Conservation (phyloP, 2,113 vertebrate species). For the Tyto alba region DNA sequence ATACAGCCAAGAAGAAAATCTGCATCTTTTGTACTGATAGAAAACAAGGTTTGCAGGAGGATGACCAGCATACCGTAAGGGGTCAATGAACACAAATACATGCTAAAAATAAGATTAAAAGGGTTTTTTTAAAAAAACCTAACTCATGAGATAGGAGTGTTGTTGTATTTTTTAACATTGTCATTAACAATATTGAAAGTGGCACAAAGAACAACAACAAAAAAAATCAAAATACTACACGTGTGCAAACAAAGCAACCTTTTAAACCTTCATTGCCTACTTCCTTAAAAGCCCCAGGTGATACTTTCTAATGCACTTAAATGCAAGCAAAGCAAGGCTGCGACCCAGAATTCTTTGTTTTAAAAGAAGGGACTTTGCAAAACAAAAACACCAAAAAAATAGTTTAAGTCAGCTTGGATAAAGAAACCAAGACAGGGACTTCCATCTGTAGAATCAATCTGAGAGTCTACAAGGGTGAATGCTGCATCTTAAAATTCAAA, state of each 20-base stretch:
- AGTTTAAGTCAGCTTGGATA: neutral
- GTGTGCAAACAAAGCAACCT: neutral
- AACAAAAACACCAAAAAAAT: neutral
- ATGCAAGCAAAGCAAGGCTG: neutral
- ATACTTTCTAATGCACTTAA: neutral
- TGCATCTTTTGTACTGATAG: neutral
- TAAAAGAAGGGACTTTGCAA: neutral
- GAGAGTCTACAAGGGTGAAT: neutral
- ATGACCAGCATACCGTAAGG: neutral
- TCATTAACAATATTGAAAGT: neutral
- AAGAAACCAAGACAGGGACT: neutral
- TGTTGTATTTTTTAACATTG: neutral
- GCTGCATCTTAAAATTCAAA: neutral
- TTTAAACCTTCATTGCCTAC: neutral
- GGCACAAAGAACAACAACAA: neutral
- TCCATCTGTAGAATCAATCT: neutral
- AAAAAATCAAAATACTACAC: neutral
- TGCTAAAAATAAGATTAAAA: neutral
- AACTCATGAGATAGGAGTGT: neutral
- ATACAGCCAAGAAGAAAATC: neutral
- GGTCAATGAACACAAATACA: neutral
- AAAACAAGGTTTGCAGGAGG: neutral
- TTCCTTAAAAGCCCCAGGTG: neutral
- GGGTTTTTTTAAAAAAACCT: neutral
- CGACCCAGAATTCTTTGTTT: neutral